These are phyloP conservation scores for Psephotus haematonotus DNA, from an alignment of 2,113 vertebrate species.

Conservation along the genomic window DNA sequence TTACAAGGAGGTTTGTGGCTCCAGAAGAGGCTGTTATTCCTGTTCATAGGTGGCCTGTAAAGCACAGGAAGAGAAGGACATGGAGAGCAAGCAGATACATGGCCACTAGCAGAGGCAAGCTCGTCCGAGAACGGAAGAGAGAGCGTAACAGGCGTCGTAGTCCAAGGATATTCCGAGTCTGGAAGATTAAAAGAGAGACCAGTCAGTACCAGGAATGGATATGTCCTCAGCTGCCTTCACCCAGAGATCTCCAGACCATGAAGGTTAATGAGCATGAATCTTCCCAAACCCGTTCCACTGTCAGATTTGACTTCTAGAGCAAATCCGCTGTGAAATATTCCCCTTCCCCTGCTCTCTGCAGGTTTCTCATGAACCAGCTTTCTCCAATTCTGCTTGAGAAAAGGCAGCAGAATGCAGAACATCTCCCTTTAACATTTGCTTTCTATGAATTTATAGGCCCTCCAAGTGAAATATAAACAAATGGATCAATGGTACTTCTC, in stretches of 20 bases:
- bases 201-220: background rate
- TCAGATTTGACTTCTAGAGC: background rate
- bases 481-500: background rate
- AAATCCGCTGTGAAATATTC: background rate
- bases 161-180: conserved; percentile 78
- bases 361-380: background rate
- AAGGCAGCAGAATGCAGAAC: background rate
- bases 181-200: conserved; percentile 19
- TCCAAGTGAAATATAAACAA: background rate
- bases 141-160: conserved; percentile 80
- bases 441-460: background rate
- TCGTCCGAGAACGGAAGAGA: conserved; percentile 82
- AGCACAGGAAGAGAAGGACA: conserved; percentile 85
- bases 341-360: background rate
- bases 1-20: background rate
- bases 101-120: conserved; percentile 81
- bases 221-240: background rate
- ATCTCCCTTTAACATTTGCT: background rate
- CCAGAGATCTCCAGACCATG: background rate
- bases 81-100: conserved; percentile 88
- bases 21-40: background rate
- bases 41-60: conserved; percentile 85
- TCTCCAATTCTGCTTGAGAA: background rate
- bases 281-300: background rate
- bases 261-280: background rate